Conservation (phyloP, 2,888 invertebrate species). For the Hedya salicella region DNA sequence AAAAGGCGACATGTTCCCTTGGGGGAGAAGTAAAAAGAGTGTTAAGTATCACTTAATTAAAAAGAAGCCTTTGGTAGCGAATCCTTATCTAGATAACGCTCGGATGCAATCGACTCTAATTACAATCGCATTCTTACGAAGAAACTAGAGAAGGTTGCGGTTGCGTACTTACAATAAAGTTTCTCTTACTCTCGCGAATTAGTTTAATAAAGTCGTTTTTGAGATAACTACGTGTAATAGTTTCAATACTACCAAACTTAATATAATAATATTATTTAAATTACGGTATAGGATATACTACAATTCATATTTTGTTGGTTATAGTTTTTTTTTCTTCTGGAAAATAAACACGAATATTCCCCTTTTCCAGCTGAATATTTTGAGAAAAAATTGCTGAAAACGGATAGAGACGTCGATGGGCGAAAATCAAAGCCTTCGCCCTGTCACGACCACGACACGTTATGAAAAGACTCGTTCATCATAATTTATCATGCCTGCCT, state of each 20-base stretch:
- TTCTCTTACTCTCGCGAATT: too few relatives aligned
- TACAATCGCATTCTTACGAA: constrained; percentile 47
- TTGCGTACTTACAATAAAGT: not conserved
- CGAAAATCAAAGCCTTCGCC: constrained; percentile 39
- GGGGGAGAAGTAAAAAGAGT: constrained; percentile 54
- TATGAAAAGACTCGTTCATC: constrained; percentile 42
- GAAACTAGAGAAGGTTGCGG: constrained; percentile 31
- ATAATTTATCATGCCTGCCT: constrained; percentile 42
- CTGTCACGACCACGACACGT: constrained; percentile 41
- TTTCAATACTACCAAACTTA: too few relatives aligned
- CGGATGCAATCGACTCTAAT: constrained; percentile 60
- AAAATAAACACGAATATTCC: not conserved
- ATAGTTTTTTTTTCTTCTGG: not conserved
- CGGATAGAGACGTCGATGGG: constrained; percentile 32
- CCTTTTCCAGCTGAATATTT: not conserved
- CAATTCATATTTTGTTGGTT: not conserved
- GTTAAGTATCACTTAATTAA: constrained; percentile 74
- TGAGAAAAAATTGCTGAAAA: constrained; percentile 7
- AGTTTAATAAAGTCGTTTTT: too few relatives aligned
- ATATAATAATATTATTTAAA: too few relatives aligned
- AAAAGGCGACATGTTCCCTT: constrained; percentile 34
- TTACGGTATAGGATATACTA: not conserved
- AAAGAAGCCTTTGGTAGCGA: constrained; percentile 69
- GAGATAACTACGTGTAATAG: too few relatives aligned
- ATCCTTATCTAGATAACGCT: constrained; percentile 65